Conservation (phyloP, 1,140 invertebrate species). For the Temnothorax nylanderi region DNA sequence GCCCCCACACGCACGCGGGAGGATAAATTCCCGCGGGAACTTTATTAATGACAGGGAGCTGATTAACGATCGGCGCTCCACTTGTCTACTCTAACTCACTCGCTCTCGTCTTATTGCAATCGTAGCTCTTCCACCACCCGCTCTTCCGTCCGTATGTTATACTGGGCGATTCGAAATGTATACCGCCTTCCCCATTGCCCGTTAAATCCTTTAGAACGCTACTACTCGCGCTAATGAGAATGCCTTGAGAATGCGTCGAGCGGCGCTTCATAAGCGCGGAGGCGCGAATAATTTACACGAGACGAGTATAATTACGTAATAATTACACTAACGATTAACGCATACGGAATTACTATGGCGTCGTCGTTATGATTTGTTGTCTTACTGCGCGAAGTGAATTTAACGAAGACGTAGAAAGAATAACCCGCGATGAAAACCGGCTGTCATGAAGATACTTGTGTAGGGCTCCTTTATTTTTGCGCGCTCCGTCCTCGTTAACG, state of each 20-base stretch:
- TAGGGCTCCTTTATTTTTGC: not conserved
- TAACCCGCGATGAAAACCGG: not conserved
- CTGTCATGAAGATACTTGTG: not conserved
- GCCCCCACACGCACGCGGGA: not conserved
- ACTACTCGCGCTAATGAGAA: conserved; percentile 58
- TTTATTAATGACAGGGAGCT: conserved; percentile 63
- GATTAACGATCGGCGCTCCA: conserved; percentile 61
- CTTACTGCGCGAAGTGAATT: not conserved
- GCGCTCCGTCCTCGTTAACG: not conserved
- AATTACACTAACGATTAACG: conserved; percentile 50
- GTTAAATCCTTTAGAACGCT: conserved; percentile 57
- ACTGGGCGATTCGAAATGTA: conserved; percentile 56
- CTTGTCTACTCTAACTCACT: conserved; percentile 55
- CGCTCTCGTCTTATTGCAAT: conserved; percentile 56
- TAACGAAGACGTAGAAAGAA: not conserved
- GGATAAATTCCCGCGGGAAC: conserved; percentile 46
- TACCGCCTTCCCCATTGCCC: conserved; percentile 23
- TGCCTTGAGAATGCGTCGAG: conserved; percentile 42
- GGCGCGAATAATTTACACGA: conserved; percentile 42
- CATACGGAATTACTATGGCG: not conserved
- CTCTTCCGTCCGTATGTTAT: not conserved
- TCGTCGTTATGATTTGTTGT: not conserved
- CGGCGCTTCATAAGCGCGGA: conserved; percentile 35
- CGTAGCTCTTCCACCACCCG: conserved; percentile 45
- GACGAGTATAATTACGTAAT: conserved; percentile 35